Evolutionary conservation across 1,140 invertebrate genomes (phyloP).

Genomic region (Nephotettix cincticeps): DNA sequence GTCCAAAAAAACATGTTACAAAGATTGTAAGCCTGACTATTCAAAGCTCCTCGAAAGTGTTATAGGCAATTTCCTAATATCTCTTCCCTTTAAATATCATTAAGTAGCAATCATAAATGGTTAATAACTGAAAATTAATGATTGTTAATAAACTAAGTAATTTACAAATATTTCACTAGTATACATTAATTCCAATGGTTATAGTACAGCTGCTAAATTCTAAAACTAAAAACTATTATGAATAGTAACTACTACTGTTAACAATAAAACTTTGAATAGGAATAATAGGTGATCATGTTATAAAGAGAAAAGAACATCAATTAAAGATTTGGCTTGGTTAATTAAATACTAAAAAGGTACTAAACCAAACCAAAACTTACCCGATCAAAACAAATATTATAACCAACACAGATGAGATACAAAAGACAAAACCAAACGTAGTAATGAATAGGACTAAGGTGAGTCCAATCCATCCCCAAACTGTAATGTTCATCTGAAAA

Average conservation of each 20-base stretch:
- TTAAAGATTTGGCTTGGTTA: background rate
- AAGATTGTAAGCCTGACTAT: background rate
- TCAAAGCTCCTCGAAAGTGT: background rate
- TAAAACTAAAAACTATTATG: background rate
- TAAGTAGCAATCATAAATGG: background rate
- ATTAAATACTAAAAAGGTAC: background rate
- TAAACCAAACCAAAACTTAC: constrained; percentile 27
- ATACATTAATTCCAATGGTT: background rate
- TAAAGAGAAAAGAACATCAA: background rate
- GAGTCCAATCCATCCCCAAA: constrained; percentile 31
- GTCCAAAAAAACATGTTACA: background rate
- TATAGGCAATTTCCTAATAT: background rate
- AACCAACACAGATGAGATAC: constrained; percentile 23
- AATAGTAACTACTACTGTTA: background rate
- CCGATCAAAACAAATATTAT: constrained; percentile 30
- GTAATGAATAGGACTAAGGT: constrained; percentile 31
- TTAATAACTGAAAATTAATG: background rate
- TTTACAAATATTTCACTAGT: background rate
- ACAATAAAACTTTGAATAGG: background rate
- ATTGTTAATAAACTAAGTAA: background rate
- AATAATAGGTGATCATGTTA: background rate
- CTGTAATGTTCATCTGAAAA: constrained; percentile 4
- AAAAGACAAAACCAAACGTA: constrained; percentile 34
- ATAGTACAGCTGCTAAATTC: background rate
- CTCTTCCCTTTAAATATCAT: background rate